Base-by-base conservation (phyloP, 2,113 vertebrate species). In the Passer domesticus region DNA sequence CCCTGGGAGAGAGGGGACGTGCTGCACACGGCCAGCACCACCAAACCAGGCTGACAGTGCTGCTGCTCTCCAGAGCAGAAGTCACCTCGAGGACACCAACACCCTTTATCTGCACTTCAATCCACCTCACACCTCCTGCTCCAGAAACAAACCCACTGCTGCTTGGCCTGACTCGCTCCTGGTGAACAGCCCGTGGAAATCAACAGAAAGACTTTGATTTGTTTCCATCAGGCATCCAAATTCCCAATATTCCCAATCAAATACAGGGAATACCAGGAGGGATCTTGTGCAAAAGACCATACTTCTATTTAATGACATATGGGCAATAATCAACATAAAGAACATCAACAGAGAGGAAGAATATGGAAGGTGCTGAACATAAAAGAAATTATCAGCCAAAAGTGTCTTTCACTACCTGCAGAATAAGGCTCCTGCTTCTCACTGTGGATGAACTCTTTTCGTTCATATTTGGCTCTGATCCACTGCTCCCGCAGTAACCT, bases 371-470 rank as follows among this genome's bases (percentile, higher is more conserved):
- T 23, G n/a, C 53, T 25, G 59, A 33, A 60, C 39, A 63, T 9
- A 11, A 56, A 53, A 81, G 79, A 74, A 79, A 30, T 90, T 41
- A 79, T 89, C 66, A 63, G 63, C 46, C 55, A 31, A 5, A 44
- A 46, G 35, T 13, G 24, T 55, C 8, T 87, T 47, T 85, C 5
- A 53, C 75, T 97, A 99, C 99, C 99, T 98, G 99, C 98, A 35
- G 99, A 99, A 92, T 99, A 99, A 46, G 99, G 98, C 91, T 99
- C 99, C 96, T 99, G 99, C 95, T 98, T 99, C 94, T 99, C 99
- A 3, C 98, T 98, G 82, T 98, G 97, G 88, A 99, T 98, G 97
- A 99, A 99, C 90, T 99, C 99, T 75, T 98, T 98, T 73, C 99
- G 98, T 93, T 99, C 99, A 0, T 99, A 99, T 96, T 99, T 99